phyloP scores from a whole-genome alignment of 2,113 vertebrate genomes.

The Mesocricetus auratus region DNA sequence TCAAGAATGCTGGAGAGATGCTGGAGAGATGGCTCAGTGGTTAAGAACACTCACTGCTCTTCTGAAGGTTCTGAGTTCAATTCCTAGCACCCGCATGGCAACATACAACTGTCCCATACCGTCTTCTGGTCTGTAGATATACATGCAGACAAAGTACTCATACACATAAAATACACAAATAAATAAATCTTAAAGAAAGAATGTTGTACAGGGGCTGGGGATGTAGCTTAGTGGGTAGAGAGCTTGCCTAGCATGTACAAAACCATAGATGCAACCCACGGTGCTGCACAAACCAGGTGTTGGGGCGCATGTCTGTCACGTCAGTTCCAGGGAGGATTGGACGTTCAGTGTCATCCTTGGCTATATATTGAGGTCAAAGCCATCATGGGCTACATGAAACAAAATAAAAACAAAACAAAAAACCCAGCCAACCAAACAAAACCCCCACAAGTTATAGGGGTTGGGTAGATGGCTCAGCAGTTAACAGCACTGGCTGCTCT shows the following conservation, averaged over 20 bases:
- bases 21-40: not conserved
- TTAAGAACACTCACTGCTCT: not conserved
- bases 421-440: not conserved
- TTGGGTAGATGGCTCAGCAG: not conserved
- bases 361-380: not conserved
- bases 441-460: not conserved
- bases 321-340: not conserved
- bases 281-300: not conserved
- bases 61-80: not conserved
- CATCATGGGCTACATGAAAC: not conserved
- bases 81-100: not conserved
- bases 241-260: not conserved
- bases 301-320: not conserved
- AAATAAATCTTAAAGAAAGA: not conserved
- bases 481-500: not conserved
- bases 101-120: not conserved
- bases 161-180: not conserved
- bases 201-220: not conserved
- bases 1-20: not conserved
- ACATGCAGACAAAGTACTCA: not conserved
- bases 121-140: not conserved
- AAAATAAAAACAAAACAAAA: not conserved
- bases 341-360: not conserved
- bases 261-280: not conserved
- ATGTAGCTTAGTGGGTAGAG: not conserved